A percentile compares a stretch with the other conserved stretches of the same genome.
phyloP scores from a whole-genome alignment of 1,140 invertebrate genomes.

The Colletes gigas region DNA sequence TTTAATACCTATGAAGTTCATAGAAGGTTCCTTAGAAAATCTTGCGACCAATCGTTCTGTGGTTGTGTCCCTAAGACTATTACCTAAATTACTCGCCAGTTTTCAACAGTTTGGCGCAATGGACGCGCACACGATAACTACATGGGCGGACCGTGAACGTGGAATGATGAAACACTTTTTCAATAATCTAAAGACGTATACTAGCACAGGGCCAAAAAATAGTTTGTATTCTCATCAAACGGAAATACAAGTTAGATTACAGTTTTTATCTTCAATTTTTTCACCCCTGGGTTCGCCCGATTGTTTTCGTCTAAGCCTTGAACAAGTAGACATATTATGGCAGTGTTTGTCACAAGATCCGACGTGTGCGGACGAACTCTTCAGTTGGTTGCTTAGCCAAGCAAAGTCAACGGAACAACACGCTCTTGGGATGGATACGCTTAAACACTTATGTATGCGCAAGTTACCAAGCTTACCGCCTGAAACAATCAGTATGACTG shows the following conservation, averaged over 20 bases:
- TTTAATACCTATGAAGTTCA: slow-evolving; percentile 94
- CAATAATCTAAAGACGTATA: slow-evolving; percentile 89
- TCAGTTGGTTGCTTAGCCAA: slow-evolving; percentile 95
- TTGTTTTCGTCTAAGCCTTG: slow-evolving; percentile 91
- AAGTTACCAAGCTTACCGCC: slow-evolving; percentile 94
- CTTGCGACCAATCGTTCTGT: slow-evolving; percentile 93
- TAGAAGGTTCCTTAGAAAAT: slow-evolving; percentile 96
- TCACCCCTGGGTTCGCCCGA: slow-evolving; percentile 94
- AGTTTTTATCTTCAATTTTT: slow-evolving; percentile 96
- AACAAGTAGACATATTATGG: slow-evolving; percentile 95
- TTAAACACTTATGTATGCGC: slow-evolving; percentile 93
- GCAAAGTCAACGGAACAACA: slow-evolving; percentile 95
- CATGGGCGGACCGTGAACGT: slow-evolving; percentile 94
- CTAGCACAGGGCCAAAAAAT: slow-evolving; percentile 72
- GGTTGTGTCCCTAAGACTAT: slow-evolving; percentile 91
- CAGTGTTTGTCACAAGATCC: slow-evolving; percentile 91
- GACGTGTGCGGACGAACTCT: slow-evolving; percentile 93
- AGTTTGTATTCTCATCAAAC: slow-evolving; percentile 91
- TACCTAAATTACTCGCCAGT: slow-evolving; percentile 95
- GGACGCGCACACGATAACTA: slow-evolving; percentile 90
- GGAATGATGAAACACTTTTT: slow-evolving; percentile 97
- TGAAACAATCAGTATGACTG: slow-evolving; percentile 95
- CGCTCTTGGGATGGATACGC: slow-evolving; percentile 91
- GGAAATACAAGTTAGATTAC: slow-evolving; percentile 93
- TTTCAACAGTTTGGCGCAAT: slow-evolving; percentile 93